These are phyloP conservation scores for Nyctibius bracteatus DNA, from an alignment of 2,113 vertebrate species.

Conservation along the genomic window DNA sequence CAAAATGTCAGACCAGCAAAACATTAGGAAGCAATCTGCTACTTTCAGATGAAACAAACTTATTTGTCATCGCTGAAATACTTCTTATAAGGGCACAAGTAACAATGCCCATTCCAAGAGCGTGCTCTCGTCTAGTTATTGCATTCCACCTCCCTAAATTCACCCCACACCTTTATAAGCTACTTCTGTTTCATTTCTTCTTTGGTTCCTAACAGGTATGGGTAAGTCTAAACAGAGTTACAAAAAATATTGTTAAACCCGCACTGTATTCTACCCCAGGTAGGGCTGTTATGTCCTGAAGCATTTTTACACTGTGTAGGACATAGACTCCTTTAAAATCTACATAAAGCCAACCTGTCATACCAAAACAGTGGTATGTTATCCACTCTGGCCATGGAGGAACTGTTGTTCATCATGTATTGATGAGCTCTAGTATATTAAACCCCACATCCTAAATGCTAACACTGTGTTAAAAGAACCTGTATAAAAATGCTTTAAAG, in stretches of 20 bases:
- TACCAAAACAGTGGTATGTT: not conserved
- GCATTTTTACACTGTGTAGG: not conserved
- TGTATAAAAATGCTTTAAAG: not conserved
- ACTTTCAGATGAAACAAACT: slow-evolving; percentile 39
- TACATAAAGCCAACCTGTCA: not conserved
- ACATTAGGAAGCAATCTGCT: slow-evolving; percentile 20
- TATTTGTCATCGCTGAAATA: slow-evolving; percentile 21
- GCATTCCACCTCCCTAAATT: not conserved
- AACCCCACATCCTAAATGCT: not conserved
- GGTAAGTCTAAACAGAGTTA: not conserved
- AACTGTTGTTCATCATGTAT: not conserved
- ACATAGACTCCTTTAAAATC: not conserved
- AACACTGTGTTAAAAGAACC: not conserved
- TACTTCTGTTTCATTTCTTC: slow-evolving; percentile 8
- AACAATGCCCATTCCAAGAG: not conserved
- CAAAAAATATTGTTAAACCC: not conserved
- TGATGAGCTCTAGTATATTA: not conserved
- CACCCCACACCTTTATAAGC: not conserved
- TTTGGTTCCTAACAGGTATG: not conserved
- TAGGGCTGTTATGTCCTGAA: not conserved
- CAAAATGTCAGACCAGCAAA: slow-evolving; percentile 16
- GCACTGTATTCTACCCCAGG: not conserved
- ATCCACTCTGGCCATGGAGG: not conserved
- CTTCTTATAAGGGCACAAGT: not conserved
- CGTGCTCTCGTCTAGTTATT: not conserved